Evolutionary conservation across 2,113 vertebrate genomes (phyloP), one percentile per base, ranked within the genome.

Genomic region (Orycteropus afer): DNA sequence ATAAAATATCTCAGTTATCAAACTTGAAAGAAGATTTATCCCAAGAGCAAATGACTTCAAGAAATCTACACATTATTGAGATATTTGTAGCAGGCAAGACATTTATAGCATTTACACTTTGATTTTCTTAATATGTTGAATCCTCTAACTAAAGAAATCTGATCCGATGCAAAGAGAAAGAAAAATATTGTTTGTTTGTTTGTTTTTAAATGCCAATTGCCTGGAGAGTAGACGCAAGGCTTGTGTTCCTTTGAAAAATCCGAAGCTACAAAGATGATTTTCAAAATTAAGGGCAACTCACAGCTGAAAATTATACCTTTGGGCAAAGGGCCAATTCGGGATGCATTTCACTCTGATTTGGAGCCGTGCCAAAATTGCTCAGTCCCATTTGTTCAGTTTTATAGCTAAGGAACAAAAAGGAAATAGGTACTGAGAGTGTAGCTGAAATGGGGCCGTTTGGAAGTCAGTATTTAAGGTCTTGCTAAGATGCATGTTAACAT

Each of bases 231-330:
- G 80, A 96, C 71, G 96, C 74, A 94, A 89, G 93, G 27, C 81
- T 29, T 87, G 45, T 80, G 90, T 93, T 18, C n/a, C 61, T 65
- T 59, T 73, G 77, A 96, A 95, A 98, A 97, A 96, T 81, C n/a
- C 57, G 87, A 96, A 61, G 83, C 92, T 91, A 93, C 94, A 97
- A 94, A 93, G 93, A 98, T 98, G 95, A 98, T 98, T 98, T 97
- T 98, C 98, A 98, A 98, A 98, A 98, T 98, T 98, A 98, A 98
- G 98, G 96, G 97, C 95, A 98, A 97, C 95, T 98, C 98, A 96
- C 97, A 98, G 98, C 98, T 98, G 97, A 98, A 98, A 98, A 98
- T 98, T 98, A 98, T 98, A 98, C 98, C 97, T 98, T 98, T 97
- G 97, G 98, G 98, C 98, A 98, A 89, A 95, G 69, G 97, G 98